Base-by-base conservation (phyloP, 2,888 invertebrate genomes). In the Bursaphelenchus okinawaensis region DNA sequence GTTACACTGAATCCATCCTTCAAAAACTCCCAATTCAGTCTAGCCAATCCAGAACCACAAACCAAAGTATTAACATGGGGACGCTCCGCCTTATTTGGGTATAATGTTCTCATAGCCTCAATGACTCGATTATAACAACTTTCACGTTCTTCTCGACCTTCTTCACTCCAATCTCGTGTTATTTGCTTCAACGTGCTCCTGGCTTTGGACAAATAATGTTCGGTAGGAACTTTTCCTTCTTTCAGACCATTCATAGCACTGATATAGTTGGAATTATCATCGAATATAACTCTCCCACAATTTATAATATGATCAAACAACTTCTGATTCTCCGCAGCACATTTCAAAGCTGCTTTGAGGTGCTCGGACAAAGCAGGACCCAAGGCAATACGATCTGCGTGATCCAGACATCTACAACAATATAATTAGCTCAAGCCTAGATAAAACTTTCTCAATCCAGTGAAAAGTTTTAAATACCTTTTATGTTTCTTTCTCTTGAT, bases 41-140 rank as follows among this genome's bases (percentile, higher is more conserved):
- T 86, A 0, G 94, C 95, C 6, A 96, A 86, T 0, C 96, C 96
- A n/a, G 94, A 92, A 1, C 96, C 96, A 8, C 96, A 96, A 19
- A 96, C 93, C 66, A 96, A 84, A 62, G 95, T 88, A 19, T 67
- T 88, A 20, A 93, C 86, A 64, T 87, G 82, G 23, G 83, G 79
- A 9, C 83, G 74, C 69, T 50, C 75, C 31, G 72, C 31, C 4
- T 23, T 73, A 63, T 82, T 79, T 7, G 77, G 83, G 16, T 91
- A 90, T 83, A 89, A 93, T 66, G 88, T 86, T 16, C 86, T 83
- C 62, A 89, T 87, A 84, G 91, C 91, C 54, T 90, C 88, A 19
- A 96, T 87, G 55, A 96, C 91, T 0, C 93, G 94, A 71, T 88
- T 87, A 83, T 95, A 96, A 78, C 93, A 93, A 62, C 72, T 66